Base-by-base conservation (phyloP, 2,888 invertebrate genomes). In the Sarcophaga subvicina region DNA sequence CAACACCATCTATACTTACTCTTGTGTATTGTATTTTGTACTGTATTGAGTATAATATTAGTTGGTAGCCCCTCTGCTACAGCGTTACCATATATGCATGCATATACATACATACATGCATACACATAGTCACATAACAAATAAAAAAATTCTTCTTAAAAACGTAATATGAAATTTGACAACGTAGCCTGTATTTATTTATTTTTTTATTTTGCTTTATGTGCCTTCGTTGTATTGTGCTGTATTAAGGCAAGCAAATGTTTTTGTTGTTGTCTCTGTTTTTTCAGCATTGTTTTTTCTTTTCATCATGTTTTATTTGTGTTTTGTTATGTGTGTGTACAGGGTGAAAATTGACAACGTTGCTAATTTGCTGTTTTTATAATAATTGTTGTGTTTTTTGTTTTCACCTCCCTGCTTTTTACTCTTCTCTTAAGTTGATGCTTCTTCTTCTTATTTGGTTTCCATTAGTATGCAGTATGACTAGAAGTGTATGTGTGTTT, bases 151-250 rank as follows among this genome's bases (percentile, higher is more conserved):
- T 83, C 89, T 89, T 89, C 90, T 89, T 90, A 86, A 80, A 85
- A 78, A 83, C 83, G 83, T 89, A 89, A 80, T 77, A 83, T 86
- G 91, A 91, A 91, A 88, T 84, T 67, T 80, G 91, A 89, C 91
- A 91, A 91, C 91, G 71, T 59, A 25, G 89, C 89, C 25, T 54
- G 17, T 78, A 80, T 69, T 62, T 83, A 78, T 78, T 77, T 80
- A 70, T 75, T 82, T 59, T 59, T 59, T 59, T 59, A 5, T 45
- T 8, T 45, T 45, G 37, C 20, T 45, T 47, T 45, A 70, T 47
- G 60, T 60, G 59, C 54, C 75, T 54, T 45, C 73, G 37, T 37
- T 62, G 62, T n/a, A 1, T 59, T 64, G 70, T 71, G 77, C 79
- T 73, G 59, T 47, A 12, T 49, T 37, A 8, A 69, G 59, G 80